Evolutionary conservation across 2,888 invertebrate species (phyloP).

Genomic region (Drosophila incognita): DNA sequence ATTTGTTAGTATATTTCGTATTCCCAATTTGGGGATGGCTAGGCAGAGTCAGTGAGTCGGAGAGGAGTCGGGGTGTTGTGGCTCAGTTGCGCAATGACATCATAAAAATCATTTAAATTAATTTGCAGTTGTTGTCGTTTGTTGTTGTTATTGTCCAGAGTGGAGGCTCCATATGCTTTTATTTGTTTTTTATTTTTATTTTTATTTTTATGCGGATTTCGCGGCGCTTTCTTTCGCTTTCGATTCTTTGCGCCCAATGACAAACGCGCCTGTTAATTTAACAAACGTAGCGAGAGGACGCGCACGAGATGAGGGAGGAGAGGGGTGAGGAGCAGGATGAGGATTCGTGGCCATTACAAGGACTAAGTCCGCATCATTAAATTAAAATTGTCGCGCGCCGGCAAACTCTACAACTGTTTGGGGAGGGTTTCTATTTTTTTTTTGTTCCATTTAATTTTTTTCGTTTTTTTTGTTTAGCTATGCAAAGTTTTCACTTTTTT

Average conservation of each 20-base stretch:
- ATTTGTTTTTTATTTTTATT: conserved; percentile 60
- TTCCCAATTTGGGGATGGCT: conserved; percentile 29
- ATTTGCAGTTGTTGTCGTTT: conserved; percentile 64
- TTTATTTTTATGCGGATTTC: conserved; percentile 58
- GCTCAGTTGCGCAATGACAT: conserved; percentile 80
- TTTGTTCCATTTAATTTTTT: conserved; percentile 17
- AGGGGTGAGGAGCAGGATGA: background rate
- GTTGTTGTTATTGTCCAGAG: conserved; percentile 16
- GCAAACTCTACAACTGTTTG: conserved; percentile 39
- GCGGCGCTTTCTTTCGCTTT: conserved; percentile 33
- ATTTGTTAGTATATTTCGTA: conserved; percentile 11
- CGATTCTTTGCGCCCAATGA: conserved; percentile 55
- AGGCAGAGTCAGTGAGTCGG: conserved; percentile 7
- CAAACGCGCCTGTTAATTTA: conserved; percentile 79
- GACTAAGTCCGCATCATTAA: conserved; percentile 82
- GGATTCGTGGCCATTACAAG: conserved; percentile 72
- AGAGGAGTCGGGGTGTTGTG: conserved; percentile 24
- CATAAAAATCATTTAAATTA: conserved; percentile 81
- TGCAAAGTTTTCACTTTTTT: conserved; percentile 60
- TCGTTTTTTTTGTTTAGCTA: conserved; percentile 45
- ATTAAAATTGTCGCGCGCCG: conserved; percentile 75
- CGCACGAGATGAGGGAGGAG: background rate
- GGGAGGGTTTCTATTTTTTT: conserved; percentile 44
- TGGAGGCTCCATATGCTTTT: conserved; percentile 72
- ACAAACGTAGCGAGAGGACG: conserved; percentile 65